Base-by-base conservation (phyloP, 1,140 invertebrate species). In the Drosophila sp. region DNA sequence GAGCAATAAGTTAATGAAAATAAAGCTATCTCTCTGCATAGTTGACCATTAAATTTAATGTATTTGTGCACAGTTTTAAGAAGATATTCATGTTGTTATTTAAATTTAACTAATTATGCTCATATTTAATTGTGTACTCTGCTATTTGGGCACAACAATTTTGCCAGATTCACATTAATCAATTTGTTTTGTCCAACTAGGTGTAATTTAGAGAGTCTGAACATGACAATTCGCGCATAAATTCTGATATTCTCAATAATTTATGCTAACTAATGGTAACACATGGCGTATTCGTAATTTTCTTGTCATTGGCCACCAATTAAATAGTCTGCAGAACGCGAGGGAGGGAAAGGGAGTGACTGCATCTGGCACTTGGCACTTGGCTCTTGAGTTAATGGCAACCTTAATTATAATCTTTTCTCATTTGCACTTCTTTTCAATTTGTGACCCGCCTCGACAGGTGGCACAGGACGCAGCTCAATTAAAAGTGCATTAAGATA, bases 401-500 rank as follows among this genome's bases (percentile, higher is more conserved):
- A 89, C 59, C 78, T 87, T 86, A 86, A 87, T 86, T 86, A 87
- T 87, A 78, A 78, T 76, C 81, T 34, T 59, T 48, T 81, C 78
- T 65, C 76, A 83, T 72, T 83, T 18, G 45, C 45, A 25, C 21
- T 46, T 38, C 36, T 38, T 38, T 13, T 38, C 36, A 38, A 38
- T 38, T 38, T 38, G 45, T 21, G 46, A 43, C 25, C n/a, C n/a
- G n/a, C n/a, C 64, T 69, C 56, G 64, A 67, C 69, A 57, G 61
- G 38, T 65, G 67, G 61, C 74, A 14, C 58, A 57, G 46, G 62
- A 61, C 72, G 46, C 63, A 18, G 75, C 82, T 87, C 82, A 86
- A 86, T 86, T 86, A 87, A 87, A 86, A 86, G 78, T 82, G 83
- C 82, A 86, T 86, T 89, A 87, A 78, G 76, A 77, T 53, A 59